Evolutionary conservation across 2,797 vertebrate species (phyloP), one percentile per base, ranked within the genome.

Genomic region (Phrynocephalus guinanensis): DNA sequence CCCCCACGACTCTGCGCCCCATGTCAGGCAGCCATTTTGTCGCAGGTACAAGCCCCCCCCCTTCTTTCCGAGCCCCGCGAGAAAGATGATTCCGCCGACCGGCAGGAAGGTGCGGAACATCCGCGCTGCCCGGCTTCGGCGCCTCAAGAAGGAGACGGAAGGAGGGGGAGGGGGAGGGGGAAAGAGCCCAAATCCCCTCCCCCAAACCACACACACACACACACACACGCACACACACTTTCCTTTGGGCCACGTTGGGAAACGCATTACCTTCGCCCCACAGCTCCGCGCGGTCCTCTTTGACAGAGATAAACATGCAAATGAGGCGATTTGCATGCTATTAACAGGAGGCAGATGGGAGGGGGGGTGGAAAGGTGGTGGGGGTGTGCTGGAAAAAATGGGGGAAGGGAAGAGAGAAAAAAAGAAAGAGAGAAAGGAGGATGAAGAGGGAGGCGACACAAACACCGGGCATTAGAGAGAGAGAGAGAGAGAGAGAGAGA

Each of bases 271-370:
- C 85, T 87, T 18, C 84, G 87, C 88, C 92, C 60, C 18, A 16
- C 60, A 84, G 91, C 91, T 90, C 90, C 92, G 85, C 89, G 83
- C 44, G 2, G 77, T 67, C 87, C 92, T 92, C 93, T 93, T 90
- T 91, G 93, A 93, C 91, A 93, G 94, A 94, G 91, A 92, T 92
- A 87, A 72, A 93, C 28, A 78, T 89, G 91, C 88, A 82, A 94
- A 91, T 50, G 90, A 91, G 56, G 50, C 87, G 82, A 67, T 92
- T 93, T 89, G 86, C 87, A 90, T 72, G 87, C 88, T 73, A 79
- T 92, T 92, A 93, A 84, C 91, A 87, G 87, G 76, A 73, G 38
- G 91, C 60, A 33, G 85, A 79, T 84, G 83, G 79, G 79, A 84
- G 85, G 91, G 82, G 82, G 67, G 86, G 77, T 28, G 11, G 2